These are phyloP conservation scores for Rhimphoctona megacephalus DNA, from an alignment of 2,888 invertebrate species.

Conservation along the genomic window DNA sequence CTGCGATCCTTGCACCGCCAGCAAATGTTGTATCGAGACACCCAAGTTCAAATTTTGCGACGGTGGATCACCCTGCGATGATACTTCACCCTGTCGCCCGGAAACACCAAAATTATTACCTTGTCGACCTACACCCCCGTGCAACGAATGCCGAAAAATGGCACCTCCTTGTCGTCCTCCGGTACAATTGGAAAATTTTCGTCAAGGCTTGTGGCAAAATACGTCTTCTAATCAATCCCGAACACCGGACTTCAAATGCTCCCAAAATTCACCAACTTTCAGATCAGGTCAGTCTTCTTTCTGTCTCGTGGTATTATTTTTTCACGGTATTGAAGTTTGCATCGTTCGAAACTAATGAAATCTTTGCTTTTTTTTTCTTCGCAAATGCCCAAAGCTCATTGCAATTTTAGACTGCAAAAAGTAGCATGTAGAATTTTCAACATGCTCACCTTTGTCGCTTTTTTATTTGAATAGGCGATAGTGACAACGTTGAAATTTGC, in stretches of 20 bases:
- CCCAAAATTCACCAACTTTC: slow-evolving; percentile 34
- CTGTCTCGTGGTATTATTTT: background rate
- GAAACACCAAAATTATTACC: slow-evolving; percentile 32
- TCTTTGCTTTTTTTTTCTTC: background rate
- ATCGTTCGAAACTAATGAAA: background rate
- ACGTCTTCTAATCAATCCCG: slow-evolving; percentile 41
- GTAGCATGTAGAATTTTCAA: no score
- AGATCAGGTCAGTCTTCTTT: slow-evolving; percentile 65
- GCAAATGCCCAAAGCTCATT: background rate
- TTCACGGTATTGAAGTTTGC: slow-evolving; percentile 16
- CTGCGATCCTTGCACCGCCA: slow-evolving; percentile 73
- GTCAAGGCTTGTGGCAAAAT: slow-evolving; percentile 16
- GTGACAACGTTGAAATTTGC: slow-evolving; percentile 2
- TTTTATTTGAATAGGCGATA: background rate
- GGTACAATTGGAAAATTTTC: background rate
- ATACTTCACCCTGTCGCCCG: slow-evolving; percentile 65
- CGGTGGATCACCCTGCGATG: slow-evolving; percentile 55
- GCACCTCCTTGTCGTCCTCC: slow-evolving; percentile 42
- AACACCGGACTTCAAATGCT: slow-evolving; percentile 45
- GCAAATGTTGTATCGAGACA: slow-evolving; percentile 65
- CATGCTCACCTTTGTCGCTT: background rate
- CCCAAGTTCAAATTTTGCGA: slow-evolving; percentile 61
- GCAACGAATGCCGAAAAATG: slow-evolving; percentile 65
- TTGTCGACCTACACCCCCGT: slow-evolving; percentile 62
- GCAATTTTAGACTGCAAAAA: background rate